Base-by-base conservation (phyloP, 2,797 vertebrate species). In the Pelodytes ibericus region DNA sequence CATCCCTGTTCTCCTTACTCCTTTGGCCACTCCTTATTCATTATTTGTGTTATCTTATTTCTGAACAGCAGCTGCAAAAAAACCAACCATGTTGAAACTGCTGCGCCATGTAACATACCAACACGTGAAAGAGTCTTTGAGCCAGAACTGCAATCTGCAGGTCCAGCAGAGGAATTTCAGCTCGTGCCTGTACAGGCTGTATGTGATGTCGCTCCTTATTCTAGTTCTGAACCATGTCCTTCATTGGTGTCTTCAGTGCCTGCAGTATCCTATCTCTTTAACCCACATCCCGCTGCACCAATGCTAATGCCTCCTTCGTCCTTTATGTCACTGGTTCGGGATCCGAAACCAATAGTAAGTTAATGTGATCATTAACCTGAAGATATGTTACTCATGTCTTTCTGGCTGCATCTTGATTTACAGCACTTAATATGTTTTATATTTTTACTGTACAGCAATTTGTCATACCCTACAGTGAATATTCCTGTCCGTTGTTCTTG, bases 221-320 rank as follows among this genome's bases (percentile, higher is more conserved):
- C 15, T 44, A 44, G 3, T 44, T 1, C 13, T n/a, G n/a, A n/a
- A 15, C 41, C 7, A 44, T 3, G 18, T 44, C 3, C n/a, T 11
- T 20, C 47, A 13, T 2, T 13, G 16, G 4, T 13, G 36, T 36
- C 27, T 44, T 25, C 39, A n/a, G 16, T 10, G 6, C 1, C 66
- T 31, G 15, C 18, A n/a, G 15, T 18, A 36, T 0, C 39, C 61
- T 24, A 4, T 27, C 7, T 10, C 16, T 13, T 27, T 3, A 16
- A 18, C 22, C 49, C 26, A 57, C 10, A 41, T 13, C 25, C 41
- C 9, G 6, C 29, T 26, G 3, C 36, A 13, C 47, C 47, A 26
- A 30, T 15, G 27, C 88, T 95, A 11, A 72, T 89, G 73, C 89
- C 91, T 30, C 90, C 92, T 2, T 89, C 92, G 18, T 90, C 89